These are phyloP conservation scores for Thymelicus acteon DNA, from an alignment of 2,888 invertebrate genomes.

Conservation along the genomic window DNA sequence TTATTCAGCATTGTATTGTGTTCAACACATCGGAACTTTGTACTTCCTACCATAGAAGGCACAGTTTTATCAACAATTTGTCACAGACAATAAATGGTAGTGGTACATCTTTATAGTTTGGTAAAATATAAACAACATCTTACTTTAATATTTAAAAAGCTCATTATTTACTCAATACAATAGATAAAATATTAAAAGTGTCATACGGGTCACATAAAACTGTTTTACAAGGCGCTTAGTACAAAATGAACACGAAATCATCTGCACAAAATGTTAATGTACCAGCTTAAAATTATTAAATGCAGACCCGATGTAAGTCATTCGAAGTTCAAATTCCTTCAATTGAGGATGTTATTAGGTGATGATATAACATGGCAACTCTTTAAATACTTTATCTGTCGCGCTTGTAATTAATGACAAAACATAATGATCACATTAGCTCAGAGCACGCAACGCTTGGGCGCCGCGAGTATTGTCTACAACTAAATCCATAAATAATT, in stretches of 20 bases:
- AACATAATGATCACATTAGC: slow-evolving; percentile 72
- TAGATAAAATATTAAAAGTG: slow-evolving; percentile 34
- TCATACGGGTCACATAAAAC: not conserved
- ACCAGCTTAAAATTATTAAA: no score
- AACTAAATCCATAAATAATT: slow-evolving; percentile 66
- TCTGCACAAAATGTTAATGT: no score
- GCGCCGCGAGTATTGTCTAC: slow-evolving; percentile 57
- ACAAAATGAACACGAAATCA: not conserved
- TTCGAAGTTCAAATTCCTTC: not conserved
- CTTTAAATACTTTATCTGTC: slow-evolving; percentile 35
- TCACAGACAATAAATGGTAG: slow-evolving; percentile 42
- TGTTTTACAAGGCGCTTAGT: not conserved
- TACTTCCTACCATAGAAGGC: slow-evolving; percentile 34
- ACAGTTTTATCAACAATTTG: slow-evolving; percentile 28
- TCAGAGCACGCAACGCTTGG: slow-evolving; percentile 62
- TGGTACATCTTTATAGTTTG: slow-evolving; percentile 21
- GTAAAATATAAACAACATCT: slow-evolving; percentile 18
- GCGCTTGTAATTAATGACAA: slow-evolving; percentile 39
- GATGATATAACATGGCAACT: slow-evolving; percentile 19
- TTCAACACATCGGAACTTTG: slow-evolving; percentile 41
- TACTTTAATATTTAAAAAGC: no score
- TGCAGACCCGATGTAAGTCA: no score
- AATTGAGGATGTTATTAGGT: slow-evolving; percentile 21
- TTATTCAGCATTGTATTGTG: slow-evolving; percentile 40
- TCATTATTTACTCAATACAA: slow-evolving; percentile 22